These are phyloP conservation scores for Suncus etruscus DNA, from an alignment of 2,113 vertebrate species.

Conservation along the genomic window DNA sequence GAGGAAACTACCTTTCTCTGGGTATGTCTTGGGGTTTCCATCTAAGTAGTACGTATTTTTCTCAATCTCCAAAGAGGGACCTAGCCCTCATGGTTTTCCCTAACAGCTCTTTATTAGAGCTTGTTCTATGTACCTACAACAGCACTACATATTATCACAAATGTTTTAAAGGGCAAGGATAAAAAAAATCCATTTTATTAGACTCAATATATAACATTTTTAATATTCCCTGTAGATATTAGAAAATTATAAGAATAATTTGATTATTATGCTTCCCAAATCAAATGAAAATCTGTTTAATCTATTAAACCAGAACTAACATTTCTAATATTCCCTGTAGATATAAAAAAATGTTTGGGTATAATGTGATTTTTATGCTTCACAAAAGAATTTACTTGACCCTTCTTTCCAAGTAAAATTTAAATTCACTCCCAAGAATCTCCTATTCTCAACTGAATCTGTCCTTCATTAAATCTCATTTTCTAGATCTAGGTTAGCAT, in stretches of 20 bases:
- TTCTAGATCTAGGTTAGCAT: background rate
- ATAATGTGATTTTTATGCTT: background rate
- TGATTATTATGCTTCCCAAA: background rate
- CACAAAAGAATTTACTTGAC: background rate
- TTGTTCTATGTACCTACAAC: too few species aligned
- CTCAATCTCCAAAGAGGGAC: too few species aligned
- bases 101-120: too few species aligned
- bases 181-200: background rate
- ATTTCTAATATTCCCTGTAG: background rate
- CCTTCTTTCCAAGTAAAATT: slow-evolving; percentile 6
- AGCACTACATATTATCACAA: background rate
- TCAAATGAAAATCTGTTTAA: background rate
- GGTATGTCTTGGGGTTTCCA: too few species aligned
- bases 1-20: too few species aligned
- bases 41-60: too few species aligned
- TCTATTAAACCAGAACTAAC: background rate
- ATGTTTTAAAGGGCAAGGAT: too few species aligned
- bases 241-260: background rate
- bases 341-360: background rate
- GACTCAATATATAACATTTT: background rate
- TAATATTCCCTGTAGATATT: background rate
- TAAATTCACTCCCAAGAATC: background rate
- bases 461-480: background rate
- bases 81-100: too few species aligned
- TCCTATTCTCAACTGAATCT: background rate